phyloP scores from a whole-genome alignment of 2,113 vertebrate species.

The Calyptomena viridis region DNA sequence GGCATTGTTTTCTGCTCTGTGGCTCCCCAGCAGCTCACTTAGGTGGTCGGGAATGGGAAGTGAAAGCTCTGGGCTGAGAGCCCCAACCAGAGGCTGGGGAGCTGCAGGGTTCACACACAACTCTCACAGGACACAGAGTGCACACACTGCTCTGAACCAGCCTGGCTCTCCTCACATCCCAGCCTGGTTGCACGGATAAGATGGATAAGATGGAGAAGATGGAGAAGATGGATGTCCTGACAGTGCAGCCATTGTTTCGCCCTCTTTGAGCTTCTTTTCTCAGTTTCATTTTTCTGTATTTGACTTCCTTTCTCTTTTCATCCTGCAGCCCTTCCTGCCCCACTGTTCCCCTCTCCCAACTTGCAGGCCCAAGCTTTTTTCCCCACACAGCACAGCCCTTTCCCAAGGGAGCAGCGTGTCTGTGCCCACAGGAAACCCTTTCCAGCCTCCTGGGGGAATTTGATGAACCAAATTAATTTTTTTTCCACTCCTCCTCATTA shows the following conservation, averaged over 20 bases:
- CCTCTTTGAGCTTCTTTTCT: not conserved
- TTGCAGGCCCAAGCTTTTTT: not conserved
- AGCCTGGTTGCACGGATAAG: rapidly evolving
- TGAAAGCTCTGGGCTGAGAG: not conserved
- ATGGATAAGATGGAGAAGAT: too few relatives aligned
- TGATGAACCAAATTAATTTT: not conserved
- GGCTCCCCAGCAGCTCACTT: not conserved
- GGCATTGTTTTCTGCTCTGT: not conserved
- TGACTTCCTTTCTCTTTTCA: not conserved
- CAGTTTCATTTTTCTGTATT: not conserved
- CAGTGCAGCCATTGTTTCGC: rapidly evolving
- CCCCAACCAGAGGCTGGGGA: not conserved
- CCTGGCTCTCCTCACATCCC: not conserved
- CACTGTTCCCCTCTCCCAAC: rapidly evolving
- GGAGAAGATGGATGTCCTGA: not conserved
- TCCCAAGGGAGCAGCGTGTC: not conserved
- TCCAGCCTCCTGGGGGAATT: not conserved
- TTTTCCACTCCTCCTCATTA: not conserved
- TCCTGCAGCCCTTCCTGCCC: not conserved
- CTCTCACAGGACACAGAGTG: not conserved
- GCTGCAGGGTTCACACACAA: not conserved
- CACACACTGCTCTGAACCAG: not conserved
- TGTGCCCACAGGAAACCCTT: not conserved
- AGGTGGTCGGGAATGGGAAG: not conserved
- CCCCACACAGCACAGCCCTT: not conserved